phyloP scores from a whole-genome alignment of 2,888 invertebrate genomes.

The Nematopogon swammerdamellus region DNA sequence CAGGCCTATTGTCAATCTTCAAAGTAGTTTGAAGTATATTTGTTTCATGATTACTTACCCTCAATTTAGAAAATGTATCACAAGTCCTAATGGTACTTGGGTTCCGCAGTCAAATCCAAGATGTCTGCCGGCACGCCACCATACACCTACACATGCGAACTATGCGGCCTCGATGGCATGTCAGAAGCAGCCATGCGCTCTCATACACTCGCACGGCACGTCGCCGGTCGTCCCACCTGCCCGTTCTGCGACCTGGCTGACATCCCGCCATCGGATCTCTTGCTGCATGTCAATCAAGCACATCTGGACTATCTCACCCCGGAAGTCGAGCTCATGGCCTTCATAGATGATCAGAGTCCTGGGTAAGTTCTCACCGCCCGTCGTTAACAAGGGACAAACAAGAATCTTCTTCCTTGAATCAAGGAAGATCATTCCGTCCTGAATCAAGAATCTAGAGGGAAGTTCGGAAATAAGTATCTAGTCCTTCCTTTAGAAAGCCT shows the following conservation, averaged over 20 bases:
- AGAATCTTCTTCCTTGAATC: background rate
- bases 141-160: constrained; percentile 69
- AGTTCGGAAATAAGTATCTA: no score
- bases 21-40: no score
- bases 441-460: no score
- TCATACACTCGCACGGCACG: constrained; percentile 75
- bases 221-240: constrained; percentile 74
- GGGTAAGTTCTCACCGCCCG: constrained; percentile 35
- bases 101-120: no score
- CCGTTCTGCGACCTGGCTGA: constrained; percentile 81
- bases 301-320: constrained; percentile 81
- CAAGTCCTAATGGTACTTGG: no score
- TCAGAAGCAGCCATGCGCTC: constrained; percentile 75
- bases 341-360: constrained; percentile 70
- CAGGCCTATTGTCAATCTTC: no score
- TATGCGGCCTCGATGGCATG: constrained; percentile 80
- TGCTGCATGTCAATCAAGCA: constrained; percentile 78
- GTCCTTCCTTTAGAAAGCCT: no score
- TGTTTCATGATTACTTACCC: no score
- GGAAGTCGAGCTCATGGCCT: constrained; percentile 72
- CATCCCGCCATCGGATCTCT: constrained; percentile 69
- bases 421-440: background rate
- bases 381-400: no score
- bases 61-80: no score
- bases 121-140: constrained; percentile 49